Base-by-base conservation (phyloP, 2,888 invertebrate species). In the Dolichopus griseipennis region DNA sequence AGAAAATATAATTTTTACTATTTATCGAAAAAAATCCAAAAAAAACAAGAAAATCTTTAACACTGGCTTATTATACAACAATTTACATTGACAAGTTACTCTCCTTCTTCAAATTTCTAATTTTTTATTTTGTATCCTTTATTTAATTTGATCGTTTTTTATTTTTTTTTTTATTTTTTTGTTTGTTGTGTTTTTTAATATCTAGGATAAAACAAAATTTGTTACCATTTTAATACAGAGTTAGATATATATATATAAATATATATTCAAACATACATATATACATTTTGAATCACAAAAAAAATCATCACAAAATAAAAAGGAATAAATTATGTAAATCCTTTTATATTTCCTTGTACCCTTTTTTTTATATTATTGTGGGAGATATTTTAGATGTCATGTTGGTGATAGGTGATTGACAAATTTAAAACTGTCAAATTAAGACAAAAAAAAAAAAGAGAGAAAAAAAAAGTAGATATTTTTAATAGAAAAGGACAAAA, bases 361-460 rank as follows among this genome's bases (percentile, higher is more conserved):
- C 27, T 27, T 41, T 41, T 41, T 41, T n/a, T n/a, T n/a, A n/a
- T n/a, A n/a, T n/a, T 41, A 12, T 41, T 52, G 5, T 18, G 9
- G 6, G 15, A n/a, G 52, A 52, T 15, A 52, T 52, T 52, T 52
- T 52, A 52, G 2, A 52, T 52, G 52, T 18, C 52, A 52, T 52
- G 52, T 52, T 52, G 52, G 52, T 52, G 52, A 52, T 52, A 52
- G 15, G 52, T 52, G 52, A 52, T 52, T 52, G 52, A 52, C 52
- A 52, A 52, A 52, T 52, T 52, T 52, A 52, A 52, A 52, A 52
- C 52, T 52, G 52, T 52, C 9, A 52, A 52, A 52, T 15, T 41
- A 41, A 41, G 41, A 41, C 5, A 27, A 41, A 12, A 41, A 41
- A 41, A 52, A 18, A 6, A 52, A 18, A 52, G 2, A 18, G 43